Evolutionary conservation across 64 coral and sea anemone species (phyloP), one percentile per base, ranked within the genome.

Genomic region (Platygyra sinensis): DNA sequence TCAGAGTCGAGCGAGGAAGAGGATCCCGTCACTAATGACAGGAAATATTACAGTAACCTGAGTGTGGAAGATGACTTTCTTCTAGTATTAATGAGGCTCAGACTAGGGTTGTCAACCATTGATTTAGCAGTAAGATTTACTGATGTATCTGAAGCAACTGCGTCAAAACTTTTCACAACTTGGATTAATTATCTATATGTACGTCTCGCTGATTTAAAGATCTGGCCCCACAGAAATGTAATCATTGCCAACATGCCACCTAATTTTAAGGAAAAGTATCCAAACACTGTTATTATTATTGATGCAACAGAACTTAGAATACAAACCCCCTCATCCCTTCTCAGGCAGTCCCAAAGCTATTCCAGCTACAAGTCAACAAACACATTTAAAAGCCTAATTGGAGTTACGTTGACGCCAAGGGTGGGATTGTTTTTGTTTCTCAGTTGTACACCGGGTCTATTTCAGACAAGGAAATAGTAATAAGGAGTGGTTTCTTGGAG

Each of bases 321-420:
- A n/a, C n/a, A n/a, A n/a, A n/a, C n/a, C n/a, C n/a, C n/a, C n/a
- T n/a, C n/a, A n/a, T n/a, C n/a, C 46, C 30, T 86, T 28, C 4
- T 78, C 33, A 89, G 72, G 24, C 80, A 94, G 39, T 79, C 80
- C 31, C 73, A 89, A 27, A 89, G 84, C n/a, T 93, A 88, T 52
- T 88, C 62, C 52, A 75, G 30, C 6, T 93, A 92, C 52, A 92
- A 87, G 33, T 86, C 82, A 30, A 79, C 82, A 10, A 87, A 78
- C 62, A 94, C 92, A 50, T 72, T 89, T 8, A 93, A 87, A 80
- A 36, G 62, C 52, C 64, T 93, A 10, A 86, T 93, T 76, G 83
- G 91, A 42, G n/a, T n/a, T n/a, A n/a, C n/a, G 76, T 93, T 79
- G 83, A 87, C 51, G 52, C 86, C 19, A 89, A 94, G 29, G 92